Conservation (phyloP, 2,113 vertebrate genomes). For the Zapus hudsonius region DNA sequence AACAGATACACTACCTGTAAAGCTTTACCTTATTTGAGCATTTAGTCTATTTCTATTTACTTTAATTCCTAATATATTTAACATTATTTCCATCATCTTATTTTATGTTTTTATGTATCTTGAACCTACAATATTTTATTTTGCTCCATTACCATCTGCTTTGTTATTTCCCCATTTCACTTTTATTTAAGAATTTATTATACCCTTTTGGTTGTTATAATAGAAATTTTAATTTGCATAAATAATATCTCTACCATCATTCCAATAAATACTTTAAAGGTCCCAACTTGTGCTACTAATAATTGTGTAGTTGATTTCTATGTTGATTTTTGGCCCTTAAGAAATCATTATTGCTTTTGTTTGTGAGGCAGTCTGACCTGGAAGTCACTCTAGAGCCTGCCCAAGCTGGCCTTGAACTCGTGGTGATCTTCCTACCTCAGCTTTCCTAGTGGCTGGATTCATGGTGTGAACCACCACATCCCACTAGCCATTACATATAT, state of each 20-base stretch:
- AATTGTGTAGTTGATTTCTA: conserved; percentile 31
- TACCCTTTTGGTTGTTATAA: background rate
- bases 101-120: conserved; percentile 15
- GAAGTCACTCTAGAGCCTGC: too few relatives aligned
- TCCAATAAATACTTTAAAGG: background rate
- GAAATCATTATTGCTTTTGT: background rate
- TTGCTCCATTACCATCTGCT: conserved; percentile 4
- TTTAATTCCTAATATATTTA: background rate
- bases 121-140: conserved; percentile 38
- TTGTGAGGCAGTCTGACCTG: background rate
- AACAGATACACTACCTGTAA: background rate
- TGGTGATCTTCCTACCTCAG: too few relatives aligned
- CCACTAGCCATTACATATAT: background rate
- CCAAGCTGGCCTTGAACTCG: too few relatives aligned
- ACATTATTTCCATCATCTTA: conserved; percentile 21
- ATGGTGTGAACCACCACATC: too few relatives aligned
- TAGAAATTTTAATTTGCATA: conserved; percentile 35
- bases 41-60: conserved; percentile 6
- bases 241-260: conserved; percentile 9
- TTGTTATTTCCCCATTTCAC: too few relatives aligned
- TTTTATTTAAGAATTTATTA: too few relatives aligned
- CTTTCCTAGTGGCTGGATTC: too few relatives aligned
- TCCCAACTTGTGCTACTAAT: conserved; percentile 4
- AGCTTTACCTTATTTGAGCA: background rate
- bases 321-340: conserved; percentile 1